Conservation (phyloP, 2,113 vertebrate genomes). For the Myrmecophaga tridactyla region DNA sequence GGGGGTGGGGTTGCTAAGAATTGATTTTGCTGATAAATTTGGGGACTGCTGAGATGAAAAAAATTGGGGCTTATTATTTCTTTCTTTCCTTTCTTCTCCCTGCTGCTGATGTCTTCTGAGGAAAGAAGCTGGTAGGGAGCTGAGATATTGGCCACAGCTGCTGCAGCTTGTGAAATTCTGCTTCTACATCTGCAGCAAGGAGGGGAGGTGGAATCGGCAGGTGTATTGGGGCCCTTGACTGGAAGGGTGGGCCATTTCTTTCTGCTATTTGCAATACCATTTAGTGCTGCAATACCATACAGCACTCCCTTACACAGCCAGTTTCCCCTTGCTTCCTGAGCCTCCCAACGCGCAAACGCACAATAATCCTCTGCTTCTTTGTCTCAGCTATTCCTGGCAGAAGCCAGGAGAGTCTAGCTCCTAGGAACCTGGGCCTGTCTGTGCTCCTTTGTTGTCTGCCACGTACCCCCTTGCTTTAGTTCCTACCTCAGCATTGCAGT, state of each 20-base stretch:
- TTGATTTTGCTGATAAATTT: conserved; percentile 30
- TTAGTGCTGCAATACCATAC: neutral
- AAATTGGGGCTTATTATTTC: conserved; percentile 10
- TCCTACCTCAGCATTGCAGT: neutral
- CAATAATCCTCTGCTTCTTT: neutral
- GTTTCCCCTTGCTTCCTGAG: no score
- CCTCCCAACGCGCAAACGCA: fast-evolving
- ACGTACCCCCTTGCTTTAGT: neutral
- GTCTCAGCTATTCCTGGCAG: neutral
- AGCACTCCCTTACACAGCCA: neutral
- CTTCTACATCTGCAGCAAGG: neutral
- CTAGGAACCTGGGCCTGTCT: neutral
- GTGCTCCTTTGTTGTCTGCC: neutral
- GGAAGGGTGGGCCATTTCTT: neutral
- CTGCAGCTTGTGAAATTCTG: conserved; percentile 23
- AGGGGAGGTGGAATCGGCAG: neutral
- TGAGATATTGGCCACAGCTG: neutral
- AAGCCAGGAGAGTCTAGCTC: neutral
- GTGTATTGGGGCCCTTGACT: neutral
- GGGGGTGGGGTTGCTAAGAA: neutral
- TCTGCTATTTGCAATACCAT: neutral
- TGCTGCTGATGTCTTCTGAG: conserved; percentile 1
- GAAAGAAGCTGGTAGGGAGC: neutral
- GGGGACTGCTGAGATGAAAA: conserved; percentile 38
- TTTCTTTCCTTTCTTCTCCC: neutral